Evolutionary conservation across 2,113 vertebrate genomes (phyloP), one percentile per base, ranked within the genome.

Genomic region (Xyrauchen texanus): DNA sequence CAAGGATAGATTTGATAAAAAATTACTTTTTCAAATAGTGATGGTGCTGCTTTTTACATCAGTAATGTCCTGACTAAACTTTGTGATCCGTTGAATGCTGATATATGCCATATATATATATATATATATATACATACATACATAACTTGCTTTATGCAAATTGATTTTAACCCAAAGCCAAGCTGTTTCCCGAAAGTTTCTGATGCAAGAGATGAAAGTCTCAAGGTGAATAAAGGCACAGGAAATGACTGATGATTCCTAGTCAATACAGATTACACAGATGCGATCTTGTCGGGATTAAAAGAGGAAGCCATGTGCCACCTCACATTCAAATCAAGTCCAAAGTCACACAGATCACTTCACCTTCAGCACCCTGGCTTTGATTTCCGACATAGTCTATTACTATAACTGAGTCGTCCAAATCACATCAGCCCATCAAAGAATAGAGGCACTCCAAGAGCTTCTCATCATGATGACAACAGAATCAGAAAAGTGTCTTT

Each of bases 241-340:
- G 66, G 74, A 77, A 72, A 73, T 78, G 76, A 65, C 61, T 67
- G 62, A 49, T 78, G 76, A 82, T 60, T 57, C 12, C 15, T 11
- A 51, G 76, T 82, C 81, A 34, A 78, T 67, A 63, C 15, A 82
- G 81, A 78, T 82, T 78, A 78, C 49, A 49, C 74, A 66, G 81
- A 68, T 82, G 45, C 49, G 81, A 78, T 76, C 52, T 65, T 34
- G 55, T 68, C 68, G 60, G 68, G 75, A 80, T 75, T 80, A 80
- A 73, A 58, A 60, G 72, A 55, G 63, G 69, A 80, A 80, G 55
- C 57, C 6, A 55, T 15, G 46, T 78, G 53, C 77, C 71, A 58
- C 13, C 71, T 64, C 71, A 72, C 72, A 70, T 83, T 60, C 12
- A 69, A 83, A 79, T 65, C 67, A 78, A 77, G 68, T 49, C 57